Evolutionary conservation across 2,113 vertebrate genomes (phyloP), one percentile per base, ranked within the genome.

Genomic region (Semicossyphus pulcher): DNA sequence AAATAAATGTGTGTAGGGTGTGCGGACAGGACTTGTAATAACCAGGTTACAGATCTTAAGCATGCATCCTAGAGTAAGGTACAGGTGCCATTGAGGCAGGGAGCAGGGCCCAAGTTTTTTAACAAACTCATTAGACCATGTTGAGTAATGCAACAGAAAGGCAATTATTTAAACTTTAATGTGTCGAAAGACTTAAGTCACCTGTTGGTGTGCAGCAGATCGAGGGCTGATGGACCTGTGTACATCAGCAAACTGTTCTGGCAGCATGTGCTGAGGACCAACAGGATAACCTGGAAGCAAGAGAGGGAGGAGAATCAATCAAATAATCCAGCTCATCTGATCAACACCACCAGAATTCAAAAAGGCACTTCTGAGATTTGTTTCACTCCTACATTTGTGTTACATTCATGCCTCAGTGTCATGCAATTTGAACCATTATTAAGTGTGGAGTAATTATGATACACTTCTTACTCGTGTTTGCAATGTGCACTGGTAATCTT

Each of bases 201-300:
- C 91, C 89, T 91, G 90, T 78, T 93, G 93, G 32, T 88, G 92
- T 74, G 86, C 63, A 51, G 72, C 82, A 44, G 94, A 84, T 85
- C 93, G 91, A 28, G 96, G 96, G 72, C 96, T 98, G 86, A 96
- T 86, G 10, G 96, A 90, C 74, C 96, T 94, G 88, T 93, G 96
- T 51, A 96, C 76, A 44, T 95, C 94, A 86, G 93, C 89, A 92
- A 96, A 97, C 20, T 95, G 96, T 58, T 97, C 97, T 63, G 94
- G 93, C 20, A 96, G 87, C 62, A 97, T 86, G 16, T 93, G 92
- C 88, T 94, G 96, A 75, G 94, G 91, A 76, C 95, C 94, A 89
- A 95, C 84, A 71, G 93, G 84, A 86, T 95, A 98, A 44, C 95
- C 96, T 98, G 78, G 0, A 54, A 34, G 26, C 10, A 26, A 3